Percentiles rank a stretch among this genome's conserved stretches.
These are phyloP conservation scores for Drosophila buzzatii DNA, from an alignment of 2,888 invertebrate genomes.

Conservation along the genomic window DNA sequence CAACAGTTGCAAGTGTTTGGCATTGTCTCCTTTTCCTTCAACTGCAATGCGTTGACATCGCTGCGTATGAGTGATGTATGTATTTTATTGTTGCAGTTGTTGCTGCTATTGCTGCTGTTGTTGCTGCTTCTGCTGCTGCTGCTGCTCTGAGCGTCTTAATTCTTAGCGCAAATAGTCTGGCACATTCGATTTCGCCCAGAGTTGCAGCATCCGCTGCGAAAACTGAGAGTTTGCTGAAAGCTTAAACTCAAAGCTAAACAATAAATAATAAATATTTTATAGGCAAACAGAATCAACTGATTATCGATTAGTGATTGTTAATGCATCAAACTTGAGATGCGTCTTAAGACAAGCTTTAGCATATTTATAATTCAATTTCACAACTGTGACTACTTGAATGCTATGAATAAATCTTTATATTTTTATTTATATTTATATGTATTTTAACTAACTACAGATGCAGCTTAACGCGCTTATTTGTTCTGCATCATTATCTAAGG, in stretches of 20 bases:
- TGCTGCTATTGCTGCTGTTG: conserved; percentile 20
- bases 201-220: conserved; percentile 45
- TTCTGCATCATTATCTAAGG: too few species aligned
- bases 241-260: background rate
- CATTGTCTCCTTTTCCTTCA: conserved; percentile 66
- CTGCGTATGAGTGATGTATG: conserved; percentile 71
- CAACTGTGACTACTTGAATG: too few species aligned
- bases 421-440: too few species aligned
- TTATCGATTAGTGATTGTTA: background rate
- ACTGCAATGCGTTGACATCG: conserved; percentile 45
- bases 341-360: too few species aligned
- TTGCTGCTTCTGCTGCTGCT: conserved; percentile 15
- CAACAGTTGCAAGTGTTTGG: conserved; percentile 63
- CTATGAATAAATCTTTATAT: too few species aligned
- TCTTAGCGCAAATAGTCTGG: conserved; percentile 53
- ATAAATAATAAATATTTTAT: conserved; percentile 3
- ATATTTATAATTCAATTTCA: too few species aligned
- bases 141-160: conserved; percentile 54
- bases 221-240: conserved; percentile 10
- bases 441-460: too few species aligned
- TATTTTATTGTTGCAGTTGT: conserved; percentile 35
- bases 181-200: conserved; percentile 70
- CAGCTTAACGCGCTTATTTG: too few species aligned
- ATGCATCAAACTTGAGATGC: background rate
- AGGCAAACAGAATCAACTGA: background rate